Percentiles rank a stretch among this genome's conserved stretches.
Conservation (phyloP, 2,113 vertebrate genomes). For the Phrynosoma platyrhinos region DNA sequence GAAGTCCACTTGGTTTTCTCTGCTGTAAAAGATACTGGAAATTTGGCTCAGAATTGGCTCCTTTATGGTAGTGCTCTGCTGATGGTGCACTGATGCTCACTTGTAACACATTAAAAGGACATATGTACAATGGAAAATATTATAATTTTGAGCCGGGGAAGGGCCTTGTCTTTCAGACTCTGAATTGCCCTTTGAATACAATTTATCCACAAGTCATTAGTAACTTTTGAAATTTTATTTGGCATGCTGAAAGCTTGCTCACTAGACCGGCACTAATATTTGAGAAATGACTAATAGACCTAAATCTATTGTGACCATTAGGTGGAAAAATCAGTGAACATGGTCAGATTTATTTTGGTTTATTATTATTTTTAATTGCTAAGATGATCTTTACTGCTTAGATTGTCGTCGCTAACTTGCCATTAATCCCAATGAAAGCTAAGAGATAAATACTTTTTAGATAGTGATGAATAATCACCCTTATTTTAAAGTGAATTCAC, state of each 20-base stretch:
- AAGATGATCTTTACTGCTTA: conserved; percentile 10
- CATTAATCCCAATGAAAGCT: background rate
- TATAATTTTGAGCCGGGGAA: conserved; percentile 28
- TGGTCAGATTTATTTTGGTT: conserved; percentile 28
- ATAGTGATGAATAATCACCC: background rate
- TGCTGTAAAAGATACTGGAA: too few relatives aligned
- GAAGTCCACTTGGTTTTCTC: too few relatives aligned
- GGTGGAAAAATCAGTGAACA: conserved; percentile 40
- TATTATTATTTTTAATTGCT: conserved; percentile 42
- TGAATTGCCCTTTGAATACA: conserved; percentile 46
- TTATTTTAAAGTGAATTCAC: background rate
- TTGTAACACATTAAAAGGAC: conserved; percentile 65
- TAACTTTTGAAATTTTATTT: conserved; percentile 75
- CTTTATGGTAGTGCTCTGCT: conserved; percentile 52
- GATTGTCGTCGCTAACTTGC: background rate
- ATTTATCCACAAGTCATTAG: conserved; percentile 74
- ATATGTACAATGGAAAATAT: conserved; percentile 61
- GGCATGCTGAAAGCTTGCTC: conserved; percentile 55
- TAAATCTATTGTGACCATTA: conserved; percentile 41
- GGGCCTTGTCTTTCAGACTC: conserved; percentile 56
- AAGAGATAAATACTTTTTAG: conserved; percentile 7
- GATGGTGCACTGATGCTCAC: conserved; percentile 42
- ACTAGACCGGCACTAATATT: conserved; percentile 65
- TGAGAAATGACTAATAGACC: conserved; percentile 51
- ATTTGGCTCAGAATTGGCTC: too few relatives aligned